Evolutionary conservation across 2,797 vertebrate species (phyloP).

Genomic region (Rhinoraja longicauda): DNA sequence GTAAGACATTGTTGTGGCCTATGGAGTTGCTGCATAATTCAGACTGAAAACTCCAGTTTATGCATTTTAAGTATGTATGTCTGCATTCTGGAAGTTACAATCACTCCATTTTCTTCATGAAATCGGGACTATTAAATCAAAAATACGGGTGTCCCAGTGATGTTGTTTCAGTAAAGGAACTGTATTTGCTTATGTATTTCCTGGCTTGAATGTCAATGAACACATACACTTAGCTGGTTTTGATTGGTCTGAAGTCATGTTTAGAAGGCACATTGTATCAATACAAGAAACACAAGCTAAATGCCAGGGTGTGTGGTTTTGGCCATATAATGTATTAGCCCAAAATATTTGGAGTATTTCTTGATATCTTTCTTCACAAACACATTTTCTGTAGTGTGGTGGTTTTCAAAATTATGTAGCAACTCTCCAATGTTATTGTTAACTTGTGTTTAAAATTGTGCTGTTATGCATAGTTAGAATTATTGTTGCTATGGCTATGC

Average conservation of each 20-base stretch:
- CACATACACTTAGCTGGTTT: background rate
- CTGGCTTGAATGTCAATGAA: background rate
- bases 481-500: background rate
- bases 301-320: background rate
- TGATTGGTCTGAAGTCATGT: background rate
- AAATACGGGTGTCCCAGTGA: background rate
- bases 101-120: too few species aligned
- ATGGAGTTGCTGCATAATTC: too few species aligned
- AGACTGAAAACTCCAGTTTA: too few species aligned
- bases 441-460: background rate
- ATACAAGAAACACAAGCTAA: background rate
- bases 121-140: too few species aligned
- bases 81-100: too few species aligned
- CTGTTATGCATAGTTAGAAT: background rate
- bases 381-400: background rate
- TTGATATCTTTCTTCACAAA: background rate
- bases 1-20: too few species aligned
- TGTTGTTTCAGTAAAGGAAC: background rate
- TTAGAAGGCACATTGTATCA: background rate
- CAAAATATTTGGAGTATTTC: background rate
- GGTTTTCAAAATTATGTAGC: background rate
- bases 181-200: background rate
- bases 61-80: too few species aligned
- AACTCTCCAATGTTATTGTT: background rate
- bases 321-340: background rate